Percentiles rank a stretch among this genome's conserved stretches.
Evolutionary conservation across 1,140 invertebrate genomes (phyloP).

Genomic region (Drosophila arawakana): DNA sequence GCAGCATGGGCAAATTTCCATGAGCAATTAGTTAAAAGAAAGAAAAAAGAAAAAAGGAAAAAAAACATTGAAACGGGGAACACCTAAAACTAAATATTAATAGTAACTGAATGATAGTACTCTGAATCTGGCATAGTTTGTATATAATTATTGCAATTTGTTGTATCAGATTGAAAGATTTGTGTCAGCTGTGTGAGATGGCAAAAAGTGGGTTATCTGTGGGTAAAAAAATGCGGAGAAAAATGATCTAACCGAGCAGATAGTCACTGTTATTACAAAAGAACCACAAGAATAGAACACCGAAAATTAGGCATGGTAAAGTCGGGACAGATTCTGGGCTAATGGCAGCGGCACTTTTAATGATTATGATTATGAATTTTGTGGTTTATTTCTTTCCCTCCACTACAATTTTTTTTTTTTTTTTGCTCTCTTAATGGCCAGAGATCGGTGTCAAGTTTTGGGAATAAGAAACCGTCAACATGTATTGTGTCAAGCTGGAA

Average conservation of each 20-base stretch:
- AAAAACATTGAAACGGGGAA: neutral
- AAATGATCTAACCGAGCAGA: slow-evolving; percentile 56
- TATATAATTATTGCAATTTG: slow-evolving; percentile 68
- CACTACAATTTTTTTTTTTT: too few species aligned
- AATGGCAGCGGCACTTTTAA: slow-evolving; percentile 75
- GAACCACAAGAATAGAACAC: slow-evolving; percentile 55
- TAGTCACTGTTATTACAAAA: slow-evolving; percentile 45
- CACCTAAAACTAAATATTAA: neutral
- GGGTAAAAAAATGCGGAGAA: slow-evolving; percentile 28
- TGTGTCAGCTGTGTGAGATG: slow-evolving; percentile 47
- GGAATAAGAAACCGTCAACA: slow-evolving; percentile 37
- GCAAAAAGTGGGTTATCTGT: slow-evolving; percentile 65
- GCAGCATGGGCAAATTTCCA: slow-evolving; percentile 47
- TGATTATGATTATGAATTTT: slow-evolving; percentile 75
- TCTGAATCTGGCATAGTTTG: slow-evolving; percentile 4
- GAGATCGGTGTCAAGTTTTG: slow-evolving; percentile 68
- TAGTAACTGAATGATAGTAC: slow-evolving; percentile 5
- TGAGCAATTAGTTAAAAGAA: slow-evolving; percentile 27
- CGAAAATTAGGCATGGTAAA: slow-evolving; percentile 16
- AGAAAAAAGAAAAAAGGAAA: too few species aligned
- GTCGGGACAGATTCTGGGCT: slow-evolving; percentile 60
- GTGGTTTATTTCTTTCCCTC: slow-evolving; percentile 28
- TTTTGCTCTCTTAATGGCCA: slow-evolving; percentile 29
- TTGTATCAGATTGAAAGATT: slow-evolving; percentile 51
- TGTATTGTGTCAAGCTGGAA: slow-evolving; percentile 32